Conservation (phyloP, 2,888 invertebrate genomes). For the Sinopyrophorus schimmeli region DNA sequence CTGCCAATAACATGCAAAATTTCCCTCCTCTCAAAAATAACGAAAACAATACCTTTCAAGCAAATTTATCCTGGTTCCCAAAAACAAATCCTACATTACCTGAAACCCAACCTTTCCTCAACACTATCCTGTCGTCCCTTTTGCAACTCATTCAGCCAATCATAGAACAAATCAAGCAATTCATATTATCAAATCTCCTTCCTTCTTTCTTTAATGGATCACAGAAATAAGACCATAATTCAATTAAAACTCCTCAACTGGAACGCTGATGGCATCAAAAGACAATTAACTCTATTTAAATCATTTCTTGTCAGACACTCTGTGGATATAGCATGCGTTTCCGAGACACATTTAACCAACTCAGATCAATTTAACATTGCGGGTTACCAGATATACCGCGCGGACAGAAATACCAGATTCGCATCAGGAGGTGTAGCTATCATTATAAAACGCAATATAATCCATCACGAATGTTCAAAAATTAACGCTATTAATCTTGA, state of each 20-base stretch:
- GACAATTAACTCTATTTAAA: background rate
- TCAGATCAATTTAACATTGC: background rate
- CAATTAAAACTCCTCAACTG: constrained; percentile 8
- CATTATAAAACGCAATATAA: background rate
- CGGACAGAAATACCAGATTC: constrained; percentile 1
- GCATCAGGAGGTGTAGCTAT: constrained; percentile 4
- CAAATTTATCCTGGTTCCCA: background rate
- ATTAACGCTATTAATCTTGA: constrained; percentile 13
- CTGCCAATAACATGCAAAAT: too few species aligned
- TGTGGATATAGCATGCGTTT: constrained; percentile 3
- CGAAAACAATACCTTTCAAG: too few species aligned
- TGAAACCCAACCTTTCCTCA: background rate
- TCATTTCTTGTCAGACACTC: background rate
- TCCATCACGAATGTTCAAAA: constrained; percentile 3
- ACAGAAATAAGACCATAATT: background rate
- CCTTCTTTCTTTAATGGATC: constrained; percentile 5
- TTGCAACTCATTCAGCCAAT: background rate
- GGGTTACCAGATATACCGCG: background rate
- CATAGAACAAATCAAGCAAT: constrained; percentile 9
- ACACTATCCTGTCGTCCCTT: background rate
- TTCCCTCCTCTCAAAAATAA: too few species aligned
- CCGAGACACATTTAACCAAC: background rate
- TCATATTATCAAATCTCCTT: constrained; percentile 2
- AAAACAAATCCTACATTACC: background rate
- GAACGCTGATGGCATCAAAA: constrained; percentile 5